Evolutionary conservation across 2,113 vertebrate species (phyloP), one percentile per base, ranked within the genome.

Genomic region (Quiscalus mexicanus): DNA sequence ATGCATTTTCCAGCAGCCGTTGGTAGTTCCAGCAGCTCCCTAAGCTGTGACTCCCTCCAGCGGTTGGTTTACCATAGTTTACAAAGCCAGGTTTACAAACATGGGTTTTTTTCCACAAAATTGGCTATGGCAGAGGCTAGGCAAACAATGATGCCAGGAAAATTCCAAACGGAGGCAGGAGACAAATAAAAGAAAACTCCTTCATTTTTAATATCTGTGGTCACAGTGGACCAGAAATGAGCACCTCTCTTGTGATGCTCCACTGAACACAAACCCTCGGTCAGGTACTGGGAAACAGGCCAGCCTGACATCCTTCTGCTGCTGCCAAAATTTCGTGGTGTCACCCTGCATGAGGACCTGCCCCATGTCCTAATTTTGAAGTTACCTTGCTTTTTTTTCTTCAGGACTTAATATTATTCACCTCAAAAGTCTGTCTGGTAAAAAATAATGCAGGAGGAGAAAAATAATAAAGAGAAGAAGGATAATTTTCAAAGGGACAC

Each of bases 21-120:
- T 68, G 56, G 56, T 31, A 28, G 41, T n/a, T 90, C 37, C 56
- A 81, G 76, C 86, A 90, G 85, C 95, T 96, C 68, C 76, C 91
- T 95, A 91, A 96, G 39, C 93, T 86, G 92, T 67, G 92, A 95
- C 95, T 96, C 95, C 96, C 95, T 93, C 96, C 96, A 93, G 93
- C 11, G 90, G 92, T 4, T 83, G 65, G 85, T 94, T 90, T 90
- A 68, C 41, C 49, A 41, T 79, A 41, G 75, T 67, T 86, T 88
- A 79, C 41, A 69, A 78, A 45, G 52, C 0, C 8, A 35, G 13
- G 30, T 59, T 96, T 84, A 81, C 33, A 83, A 77, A 69, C 4
- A 2, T 9, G 2, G 5, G 5, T 19, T 7, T 52, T 52, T 71
- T 92, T 74, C 93, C 14, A 21, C 25, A 28, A 58, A 71, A 37